Evolutionary conservation across 37 sponge, comb jelly and placozoan species (phyloP), one percentile per base, ranked within the genome.

Genomic region (Cladorhizidae sp.): DNA sequence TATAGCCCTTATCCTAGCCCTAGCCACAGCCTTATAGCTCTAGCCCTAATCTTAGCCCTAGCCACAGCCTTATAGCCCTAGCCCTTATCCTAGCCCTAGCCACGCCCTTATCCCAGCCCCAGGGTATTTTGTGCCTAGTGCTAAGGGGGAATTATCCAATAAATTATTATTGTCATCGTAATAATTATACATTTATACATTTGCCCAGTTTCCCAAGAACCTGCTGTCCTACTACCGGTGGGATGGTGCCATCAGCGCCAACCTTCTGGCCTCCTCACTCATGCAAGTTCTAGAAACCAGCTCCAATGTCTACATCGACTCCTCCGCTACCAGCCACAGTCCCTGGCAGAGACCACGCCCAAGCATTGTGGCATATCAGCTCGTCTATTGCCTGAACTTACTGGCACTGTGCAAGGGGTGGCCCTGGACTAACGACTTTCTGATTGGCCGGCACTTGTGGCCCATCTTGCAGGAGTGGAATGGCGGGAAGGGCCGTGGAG

Each of bases 391-490:
- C 49, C 65, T 88, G 33, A 67, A 76, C 11, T 29, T 78, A n/a
- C 42, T 88, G 56, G n/a, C 84, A 3, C 43, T 41, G 52, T 59
- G 32, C 38, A 67, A 64, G 54, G 88, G 84, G 11, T 88, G 88
- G 88, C 67, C 45, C 40, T 88, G 88, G 88, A 88, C 88, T 5
- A 88, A 77, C 40, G 84, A 83, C 37, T 9, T 45, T 35, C 67
- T 88, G 40, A 83, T 88, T 72, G 58, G 67, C 36, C 67, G 50
- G 15, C 76, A 88, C 52, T 31, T 82, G 11, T 88, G 88, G 88
- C 88, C 88, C 17, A 40, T 78, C 29, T 76, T 88, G 3, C 83
- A 88, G 35, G 50, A 77, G 56, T 88, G 88, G 88, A 87, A 87
- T 59, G 52, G 26, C 41, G 71, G 51, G 12, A 49, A 57, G 20